Conservation (phyloP, 2,797 vertebrate genomes). For the Streptopelia turtur region DNA sequence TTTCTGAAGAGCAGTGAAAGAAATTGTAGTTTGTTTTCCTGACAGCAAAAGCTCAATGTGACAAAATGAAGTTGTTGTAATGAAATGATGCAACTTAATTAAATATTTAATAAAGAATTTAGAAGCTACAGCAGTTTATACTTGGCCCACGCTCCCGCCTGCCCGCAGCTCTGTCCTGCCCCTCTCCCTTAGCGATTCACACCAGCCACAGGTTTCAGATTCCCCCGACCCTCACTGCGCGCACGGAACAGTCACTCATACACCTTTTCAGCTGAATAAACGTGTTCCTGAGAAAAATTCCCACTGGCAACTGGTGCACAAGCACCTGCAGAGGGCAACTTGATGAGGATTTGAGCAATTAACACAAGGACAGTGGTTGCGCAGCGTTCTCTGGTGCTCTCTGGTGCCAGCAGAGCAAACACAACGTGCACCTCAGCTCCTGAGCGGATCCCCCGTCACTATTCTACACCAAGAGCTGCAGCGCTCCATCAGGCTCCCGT, state of each 20-base stretch:
- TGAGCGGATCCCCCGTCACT: too few relatives aligned
- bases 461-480: neutral
- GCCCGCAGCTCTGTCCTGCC: neutral
- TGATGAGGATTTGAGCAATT: neutral
- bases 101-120: slow-evolving; percentile 78
- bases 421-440: neutral
- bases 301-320: too few relatives aligned
- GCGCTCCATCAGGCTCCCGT: neutral
- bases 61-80: slow-evolving; percentile 73
- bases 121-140: slow-evolving; percentile 68
- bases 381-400: neutral
- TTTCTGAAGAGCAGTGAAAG: slow-evolving; percentile 51
- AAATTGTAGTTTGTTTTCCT: slow-evolving; percentile 65
- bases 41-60: slow-evolving; percentile 60
- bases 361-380: accelerated
- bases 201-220: neutral
- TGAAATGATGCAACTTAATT: slow-evolving; percentile 70
- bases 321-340: too few relatives aligned
- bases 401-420: neutral
- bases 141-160: neutral
- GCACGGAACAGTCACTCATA: accelerated
- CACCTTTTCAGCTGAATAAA: neutral
- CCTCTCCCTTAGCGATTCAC: neutral
- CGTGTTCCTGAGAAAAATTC: too few relatives aligned
- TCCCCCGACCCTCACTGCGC: neutral